A percentile compares a stretch with the other conserved stretches of the same genome.
Conservation (phyloP, 2,888 invertebrate genomes). For the Apantesis nais region DNA sequence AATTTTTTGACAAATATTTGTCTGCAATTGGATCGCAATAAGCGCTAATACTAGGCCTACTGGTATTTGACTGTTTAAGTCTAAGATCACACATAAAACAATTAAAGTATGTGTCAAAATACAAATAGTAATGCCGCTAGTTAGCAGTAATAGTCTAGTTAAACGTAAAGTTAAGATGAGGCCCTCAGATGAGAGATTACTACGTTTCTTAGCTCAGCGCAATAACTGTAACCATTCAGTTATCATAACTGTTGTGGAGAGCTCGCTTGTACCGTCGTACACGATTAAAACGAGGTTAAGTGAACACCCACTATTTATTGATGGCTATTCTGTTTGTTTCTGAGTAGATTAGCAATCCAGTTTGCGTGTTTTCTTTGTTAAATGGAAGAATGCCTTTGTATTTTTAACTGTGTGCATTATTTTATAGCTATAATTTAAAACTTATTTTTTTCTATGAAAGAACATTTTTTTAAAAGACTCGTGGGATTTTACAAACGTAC, state of each 20-base stretch:
- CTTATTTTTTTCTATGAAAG: too few relatives aligned
- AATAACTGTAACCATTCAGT: constrained; percentile 48
- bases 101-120: neutral
- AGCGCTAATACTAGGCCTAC: too few relatives aligned
- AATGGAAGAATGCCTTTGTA: neutral
- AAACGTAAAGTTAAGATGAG: neutral
- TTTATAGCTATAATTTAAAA: too few relatives aligned
- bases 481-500: too few relatives aligned
- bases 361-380: neutral
- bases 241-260: constrained; percentile 45
- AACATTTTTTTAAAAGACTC: too few relatives aligned
- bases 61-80: too few relatives aligned
- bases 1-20: too few relatives aligned
- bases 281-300: constrained; percentile 12
- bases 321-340: constrained; percentile 7
- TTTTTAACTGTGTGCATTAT: neutral
- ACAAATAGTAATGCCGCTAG: neutral
- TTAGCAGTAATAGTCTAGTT: neutral
- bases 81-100: neutral
- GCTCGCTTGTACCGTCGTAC: neutral
- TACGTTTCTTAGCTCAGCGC: constrained; percentile 16
- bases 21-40: too few relatives aligned
- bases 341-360: neutral
- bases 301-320: constrained; percentile 12
- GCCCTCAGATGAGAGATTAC: neutral